phyloP scores from a whole-genome alignment of 2,797 vertebrate species.

The Pelochelys cantorii region DNA sequence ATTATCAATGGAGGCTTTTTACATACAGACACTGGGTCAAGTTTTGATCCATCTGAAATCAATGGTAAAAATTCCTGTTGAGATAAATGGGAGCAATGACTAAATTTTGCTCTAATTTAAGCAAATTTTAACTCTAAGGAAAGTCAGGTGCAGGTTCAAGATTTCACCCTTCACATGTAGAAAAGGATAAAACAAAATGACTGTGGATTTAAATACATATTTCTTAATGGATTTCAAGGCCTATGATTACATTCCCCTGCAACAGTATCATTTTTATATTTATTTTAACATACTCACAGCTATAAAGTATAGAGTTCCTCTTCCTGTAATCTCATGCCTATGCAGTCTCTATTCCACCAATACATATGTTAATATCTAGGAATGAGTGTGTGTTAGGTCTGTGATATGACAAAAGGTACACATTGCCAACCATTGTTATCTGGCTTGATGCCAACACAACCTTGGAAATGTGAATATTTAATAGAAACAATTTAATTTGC shows the following conservation, averaged over 20 bases:
- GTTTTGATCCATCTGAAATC: neutral
- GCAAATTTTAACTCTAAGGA: neutral
- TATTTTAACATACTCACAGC: rapidly evolving
- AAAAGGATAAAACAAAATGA: neutral
- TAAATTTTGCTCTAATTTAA: conserved; percentile 1
- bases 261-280: neutral
- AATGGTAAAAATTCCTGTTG: neutral
- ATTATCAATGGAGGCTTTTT: neutral
- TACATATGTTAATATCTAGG: neutral
- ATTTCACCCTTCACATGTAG: neutral
- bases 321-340: neutral
- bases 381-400: conserved; percentile 6
- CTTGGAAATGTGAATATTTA: conserved; percentile 59
- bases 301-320: neutral
- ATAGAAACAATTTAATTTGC: conserved; percentile 66
- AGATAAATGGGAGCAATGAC: neutral
- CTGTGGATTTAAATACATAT: rapidly evolving
- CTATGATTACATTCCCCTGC: neutral
- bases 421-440: neutral
- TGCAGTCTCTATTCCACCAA: neutral
- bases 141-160: neutral
- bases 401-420: neutral
- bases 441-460: conserved; percentile 49
- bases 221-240: neutral
- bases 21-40: neutral